Conservation (phyloP, 1,140 invertebrate species). For the Pantala flavescens region DNA sequence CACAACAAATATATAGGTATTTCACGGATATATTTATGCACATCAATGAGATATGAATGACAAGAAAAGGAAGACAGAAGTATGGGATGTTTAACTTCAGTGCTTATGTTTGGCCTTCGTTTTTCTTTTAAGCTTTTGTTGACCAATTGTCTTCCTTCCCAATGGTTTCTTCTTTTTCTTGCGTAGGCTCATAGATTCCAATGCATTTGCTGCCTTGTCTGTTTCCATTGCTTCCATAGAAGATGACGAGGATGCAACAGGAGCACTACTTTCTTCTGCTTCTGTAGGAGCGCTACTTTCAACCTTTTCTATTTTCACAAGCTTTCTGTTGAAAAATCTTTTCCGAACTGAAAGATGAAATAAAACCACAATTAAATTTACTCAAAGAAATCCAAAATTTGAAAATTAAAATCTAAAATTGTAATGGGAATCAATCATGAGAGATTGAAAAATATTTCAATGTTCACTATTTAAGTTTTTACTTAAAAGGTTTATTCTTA, state of each 20-base stretch:
- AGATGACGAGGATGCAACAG: background rate
- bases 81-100: no score
- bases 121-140: no score
- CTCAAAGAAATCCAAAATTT: background rate
- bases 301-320: background rate
- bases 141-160: no score
- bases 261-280: background rate
- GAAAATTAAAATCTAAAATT: background rate
- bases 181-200: background rate
- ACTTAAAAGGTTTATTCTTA: no score
- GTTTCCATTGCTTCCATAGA: background rate
- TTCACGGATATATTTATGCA: no score
- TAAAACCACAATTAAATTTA: background rate
- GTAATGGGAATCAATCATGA: background rate
- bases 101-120: no score
- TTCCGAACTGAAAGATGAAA: background rate
- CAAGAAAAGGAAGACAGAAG: no score
- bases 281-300: background rate
- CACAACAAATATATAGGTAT: no score
- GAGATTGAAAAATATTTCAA: background rate
- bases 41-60: no score
- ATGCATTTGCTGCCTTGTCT: background rate
- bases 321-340: background rate
- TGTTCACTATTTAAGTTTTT: background rate
- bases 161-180: no score